Evolutionary conservation across 2,797 vertebrate genomes (phyloP).

Genomic region (Threskiornis aethiopicus): DNA sequence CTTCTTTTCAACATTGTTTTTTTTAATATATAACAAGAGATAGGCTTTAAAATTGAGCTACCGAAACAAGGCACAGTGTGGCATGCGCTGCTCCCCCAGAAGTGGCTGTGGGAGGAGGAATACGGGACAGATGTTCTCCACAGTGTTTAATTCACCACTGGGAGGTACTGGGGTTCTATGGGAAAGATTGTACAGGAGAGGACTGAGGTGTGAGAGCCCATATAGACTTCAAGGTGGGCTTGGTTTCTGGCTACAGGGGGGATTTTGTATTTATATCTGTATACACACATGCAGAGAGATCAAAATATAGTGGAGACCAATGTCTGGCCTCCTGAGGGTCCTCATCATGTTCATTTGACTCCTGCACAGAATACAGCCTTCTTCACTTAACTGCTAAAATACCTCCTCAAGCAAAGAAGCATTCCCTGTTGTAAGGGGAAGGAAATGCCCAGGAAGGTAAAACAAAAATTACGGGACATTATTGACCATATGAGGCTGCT

Average conservation of each 20-base stretch:
- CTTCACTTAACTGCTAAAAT: neutral
- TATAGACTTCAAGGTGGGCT: neutral
- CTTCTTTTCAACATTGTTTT: neutral
- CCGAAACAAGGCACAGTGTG: neutral
- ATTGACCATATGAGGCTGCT: neutral
- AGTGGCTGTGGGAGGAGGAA: fast-evolving
- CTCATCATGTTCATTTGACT: neutral
- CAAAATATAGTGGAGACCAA: neutral
- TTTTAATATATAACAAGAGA: neutral
- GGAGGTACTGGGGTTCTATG: neutral
- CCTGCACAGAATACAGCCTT: neutral
- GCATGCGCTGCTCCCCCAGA: fast-evolving
- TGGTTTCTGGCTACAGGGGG: neutral
- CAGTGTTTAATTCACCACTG: fast-evolving
- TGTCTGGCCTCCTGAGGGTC: neutral
- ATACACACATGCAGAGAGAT: neutral
- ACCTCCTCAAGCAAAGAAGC: neutral
- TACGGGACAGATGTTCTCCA: neutral
- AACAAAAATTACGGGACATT: neutral
- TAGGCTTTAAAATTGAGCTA: neutral
- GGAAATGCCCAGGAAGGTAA: neutral
- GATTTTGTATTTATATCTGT: neutral
- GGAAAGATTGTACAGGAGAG: neutral
- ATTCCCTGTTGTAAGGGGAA: neutral
- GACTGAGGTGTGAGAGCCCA: neutral